Evolutionary conservation across 2,797 vertebrate species (phyloP), one percentile per base, ranked within the genome.

Genomic region (Brachyalestes nurse): DNA sequence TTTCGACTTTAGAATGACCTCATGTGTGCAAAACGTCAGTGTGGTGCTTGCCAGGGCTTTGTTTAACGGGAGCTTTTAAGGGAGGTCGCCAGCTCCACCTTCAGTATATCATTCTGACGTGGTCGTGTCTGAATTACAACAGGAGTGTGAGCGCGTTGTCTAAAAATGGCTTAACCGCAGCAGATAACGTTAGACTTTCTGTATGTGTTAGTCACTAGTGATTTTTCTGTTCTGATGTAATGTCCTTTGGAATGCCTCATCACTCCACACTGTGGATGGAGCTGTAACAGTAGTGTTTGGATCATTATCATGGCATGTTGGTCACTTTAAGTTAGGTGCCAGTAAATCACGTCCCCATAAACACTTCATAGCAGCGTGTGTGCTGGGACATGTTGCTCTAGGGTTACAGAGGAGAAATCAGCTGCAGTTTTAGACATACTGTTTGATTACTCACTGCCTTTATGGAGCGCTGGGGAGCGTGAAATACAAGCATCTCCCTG

Each of bases 101-200:
- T 77, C 21, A 42, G 55, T 72, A 80, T 28, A 61, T 84, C 16
- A 1, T 53, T 38, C n/a, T 76, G 60, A 55, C 72, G 47, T 51
- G 21, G 55, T 23, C 49, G 12, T 7, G 78, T 60, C 65, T 72
- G 57, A 76, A 84, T 78, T 57, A 75, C 62, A 66, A 42, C 34
- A 19, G 64, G 2, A 72, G 83, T 79, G 67, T 70, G 72, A 75
- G 62, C 23, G 40, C 1, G 16, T 61, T 53, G 45, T 70, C 58
- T 58, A 77, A 74, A 82, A 64, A 77, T 80, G 55, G 9, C 58
- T 21, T 25, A 23, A 5, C 40, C 14, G 7, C 40, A 70, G 70
- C 64, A 10, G 47, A 38, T 78, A 34, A 77, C 38, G 23, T 45
- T 69, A 76, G 40, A 5, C 53, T 77, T 23, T 62, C 9, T 23